Conservation (phyloP, 2,113 vertebrate species). For the Lycaon pictus region DNA sequence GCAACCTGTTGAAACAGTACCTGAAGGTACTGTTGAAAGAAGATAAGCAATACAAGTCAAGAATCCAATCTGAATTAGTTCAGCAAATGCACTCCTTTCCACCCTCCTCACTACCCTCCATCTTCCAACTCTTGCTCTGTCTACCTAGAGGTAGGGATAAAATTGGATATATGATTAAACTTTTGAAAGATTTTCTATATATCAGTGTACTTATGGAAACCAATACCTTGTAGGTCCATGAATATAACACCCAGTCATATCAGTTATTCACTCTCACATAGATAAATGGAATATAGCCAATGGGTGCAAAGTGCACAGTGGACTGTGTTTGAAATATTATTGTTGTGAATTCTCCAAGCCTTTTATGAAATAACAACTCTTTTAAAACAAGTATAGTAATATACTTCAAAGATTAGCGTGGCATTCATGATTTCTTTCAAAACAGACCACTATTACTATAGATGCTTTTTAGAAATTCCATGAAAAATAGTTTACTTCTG, state of each 20-base stretch:
- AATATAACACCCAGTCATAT: not conserved
- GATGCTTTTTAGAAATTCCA: not conserved
- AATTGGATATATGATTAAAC: not conserved
- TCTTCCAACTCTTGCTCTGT: not conserved
- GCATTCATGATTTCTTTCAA: not conserved
- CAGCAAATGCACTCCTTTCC: not conserved
- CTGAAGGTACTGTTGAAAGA: not conserved
- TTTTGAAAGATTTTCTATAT: not conserved
- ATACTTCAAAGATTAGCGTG: not conserved
- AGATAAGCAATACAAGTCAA: constrained; percentile 22
- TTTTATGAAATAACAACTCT: not conserved
- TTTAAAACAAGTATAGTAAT: not conserved
- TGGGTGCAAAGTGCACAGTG: not conserved
- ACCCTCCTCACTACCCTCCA: not conserved
- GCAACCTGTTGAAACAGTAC: not conserved
- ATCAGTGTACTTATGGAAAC: not conserved
- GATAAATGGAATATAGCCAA: not conserved
- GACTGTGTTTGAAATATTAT: constrained; percentile 17
- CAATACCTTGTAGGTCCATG: not conserved
- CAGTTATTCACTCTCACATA: not conserved
- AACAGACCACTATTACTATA: not conserved
- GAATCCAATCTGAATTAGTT: not conserved
- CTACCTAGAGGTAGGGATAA: not conserved
- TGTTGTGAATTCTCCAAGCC: not conserved
- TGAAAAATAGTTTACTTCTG: not conserved